These are phyloP conservation scores for Oasisia sp. DNA, from an alignment of 2,888 invertebrate species.

Conservation along the genomic window DNA sequence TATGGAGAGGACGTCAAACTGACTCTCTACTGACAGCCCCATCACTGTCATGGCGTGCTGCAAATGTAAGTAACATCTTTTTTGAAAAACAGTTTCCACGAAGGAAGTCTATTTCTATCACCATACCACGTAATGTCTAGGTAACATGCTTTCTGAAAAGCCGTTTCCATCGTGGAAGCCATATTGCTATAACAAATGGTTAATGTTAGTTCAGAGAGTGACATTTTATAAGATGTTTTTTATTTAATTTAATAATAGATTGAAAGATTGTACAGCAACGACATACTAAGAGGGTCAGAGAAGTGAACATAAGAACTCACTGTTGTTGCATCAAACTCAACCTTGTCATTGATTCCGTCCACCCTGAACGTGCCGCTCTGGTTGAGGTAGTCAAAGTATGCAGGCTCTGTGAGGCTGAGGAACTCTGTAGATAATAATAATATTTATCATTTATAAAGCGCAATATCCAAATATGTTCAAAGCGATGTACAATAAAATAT, in stretches of 20 bases:
- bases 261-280: neutral
- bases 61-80: neutral
- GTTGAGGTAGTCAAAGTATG: slow-evolving; percentile 74
- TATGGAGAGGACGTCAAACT: slow-evolving; percentile 70
- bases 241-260: too few relatives aligned
- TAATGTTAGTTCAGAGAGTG: neutral
- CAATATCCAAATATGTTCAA: too few relatives aligned
- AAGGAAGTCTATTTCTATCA: too few relatives aligned
- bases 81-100: neutral
- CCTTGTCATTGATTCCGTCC: slow-evolving; percentile 74
- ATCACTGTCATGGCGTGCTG: slow-evolving; percentile 74
- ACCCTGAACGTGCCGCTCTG: slow-evolving; percentile 73
- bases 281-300: neutral
- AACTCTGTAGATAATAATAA: slow-evolving; percentile 69
- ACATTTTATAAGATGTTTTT: neutral
- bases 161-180: neutral
- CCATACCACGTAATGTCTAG: too few relatives aligned
- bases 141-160: neutral
- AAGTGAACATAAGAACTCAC: slow-evolving; percentile 52
- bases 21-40: slow-evolving; percentile 70
- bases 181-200: neutral
- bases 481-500: too few relatives aligned
- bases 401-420: slow-evolving; percentile 71
- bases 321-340: slow-evolving; percentile 75
- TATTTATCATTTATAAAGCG: too few relatives aligned